Base-by-base conservation (phyloP, 2,888 invertebrate genomes). In the Rhabditoides inermis region DNA sequence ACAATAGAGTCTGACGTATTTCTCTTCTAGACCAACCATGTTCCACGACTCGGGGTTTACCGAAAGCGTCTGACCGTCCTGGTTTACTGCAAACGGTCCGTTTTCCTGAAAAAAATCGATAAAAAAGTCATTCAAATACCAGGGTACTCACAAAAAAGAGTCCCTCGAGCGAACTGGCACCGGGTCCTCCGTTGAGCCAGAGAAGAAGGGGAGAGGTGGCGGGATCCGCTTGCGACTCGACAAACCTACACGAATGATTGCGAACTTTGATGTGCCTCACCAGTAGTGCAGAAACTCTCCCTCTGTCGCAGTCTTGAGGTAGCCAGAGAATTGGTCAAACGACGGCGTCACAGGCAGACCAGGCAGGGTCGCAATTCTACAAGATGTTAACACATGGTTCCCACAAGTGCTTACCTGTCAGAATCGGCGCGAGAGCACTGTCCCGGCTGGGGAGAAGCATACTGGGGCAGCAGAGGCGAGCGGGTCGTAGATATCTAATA, bases 21-120 rank as follows among this genome's bases (percentile, higher is more conserved):
- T n/a, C n/a, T n/a, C n/a, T n/a, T n/a, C n/a, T n/a, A n/a, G n/a
- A n/a, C 1, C 7, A 30, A 70, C 65, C 55, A 65, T 68, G 49
- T 73, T 74, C 73, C 73, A 73, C 12, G 63, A 52, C 42, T 61
- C 65, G 5, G 58, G 63, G 51, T 73, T 73, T 27, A 48, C 22
- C 4, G 35, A 53, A 0, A 72, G 35, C 2, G 65, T 65, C n/a
- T 52, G n/a, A 12, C 63, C 62, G 37, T 68, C 65, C 28, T 56
- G 53, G 50, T 58, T 61, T 2, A 70, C 45, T 15, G 56, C 55
- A 53, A 76, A 79, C n/a, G 79, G 79, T 3, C 79, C 79, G 58
- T 78, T 72, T 55, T 79, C 79, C 27, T 76, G 69, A 18, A 79
- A n/a, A n/a, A n/a, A n/a, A n/a, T n/a, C n/a, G n/a, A n/a, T n/a